Evolutionary conservation across 2,113 vertebrate genomes (phyloP), one percentile per base, ranked within the genome.

Genomic region (Pedetes capensis): DNA sequence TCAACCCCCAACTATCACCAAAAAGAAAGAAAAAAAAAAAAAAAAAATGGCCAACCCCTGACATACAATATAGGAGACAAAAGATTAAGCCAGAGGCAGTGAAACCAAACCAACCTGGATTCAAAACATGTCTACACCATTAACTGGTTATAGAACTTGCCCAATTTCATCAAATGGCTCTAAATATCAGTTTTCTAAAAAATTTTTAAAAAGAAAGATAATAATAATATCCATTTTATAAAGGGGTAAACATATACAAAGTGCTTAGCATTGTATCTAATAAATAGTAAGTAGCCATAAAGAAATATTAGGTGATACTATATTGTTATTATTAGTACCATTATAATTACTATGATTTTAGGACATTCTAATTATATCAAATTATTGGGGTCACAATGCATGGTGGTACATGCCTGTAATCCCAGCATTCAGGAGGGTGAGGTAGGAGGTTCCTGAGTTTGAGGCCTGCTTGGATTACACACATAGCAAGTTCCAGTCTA

Each of bases 181-280:
- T 76, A 88, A 89, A 86, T 87, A 18, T 87, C 32, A 63, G 27
- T 91, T 74, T 92, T 92, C 42, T 53, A 69, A 59, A 20, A 23
- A 27, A 25, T 32, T 49, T 74, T 72, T 55, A 27, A 27, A 37
- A 89, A 86, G 29, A 78, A 75, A 87, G 75, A 44, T n/a, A n/a
- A 5, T 42, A 76, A 59, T 51, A 87, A 8, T 47, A 93, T n/a
- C 9, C 89, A 87, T 66, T n/a, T 92, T 17, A 44, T 57, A 86
- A 87, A 94, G 72, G 22, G 51, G 47, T 53, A 74, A 87, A 94
- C n/a, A 78, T 64, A 39, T 17, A 85, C 29, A 71, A 76, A 92
- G 47, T 82, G 61, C 53, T 94, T 55, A 84, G 64, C 29, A 84
- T 23, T 87, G 18, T 68, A 79, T 34, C 32, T 93, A 55, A 32